Conservation (phyloP, 2,797 vertebrate genomes). For the Benthosema pterotum region DNA sequence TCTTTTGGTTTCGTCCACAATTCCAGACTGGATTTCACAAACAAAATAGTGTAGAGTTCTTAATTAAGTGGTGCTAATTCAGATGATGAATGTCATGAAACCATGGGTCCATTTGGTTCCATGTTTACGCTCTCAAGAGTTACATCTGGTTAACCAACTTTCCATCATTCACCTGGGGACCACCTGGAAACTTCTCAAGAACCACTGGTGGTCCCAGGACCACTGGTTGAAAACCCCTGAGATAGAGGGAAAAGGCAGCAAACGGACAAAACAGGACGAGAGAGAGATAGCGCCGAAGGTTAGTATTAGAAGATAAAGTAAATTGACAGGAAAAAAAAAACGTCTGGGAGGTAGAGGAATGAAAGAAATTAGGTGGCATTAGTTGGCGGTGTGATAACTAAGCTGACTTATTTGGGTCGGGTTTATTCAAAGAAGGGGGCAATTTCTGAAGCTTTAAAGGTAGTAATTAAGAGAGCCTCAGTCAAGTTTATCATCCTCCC, state of each 20-base stretch:
- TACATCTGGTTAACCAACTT: too few relatives aligned
- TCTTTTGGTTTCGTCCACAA: too few relatives aligned
- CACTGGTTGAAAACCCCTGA: too few relatives aligned
- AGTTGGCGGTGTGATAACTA: conserved; percentile 32
- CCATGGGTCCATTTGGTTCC: too few relatives aligned
- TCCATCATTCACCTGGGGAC: too few relatives aligned
- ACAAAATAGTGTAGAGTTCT: too few relatives aligned
- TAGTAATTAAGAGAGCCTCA: conserved; percentile 23
- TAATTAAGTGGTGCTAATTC: too few relatives aligned
- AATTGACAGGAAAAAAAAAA: conserved; percentile 1
- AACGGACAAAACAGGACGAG: background rate
- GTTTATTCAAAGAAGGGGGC: background rate
- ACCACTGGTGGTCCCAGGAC: too few relatives aligned
- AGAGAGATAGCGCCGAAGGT: background rate
- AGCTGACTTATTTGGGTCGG: conserved; percentile 16
- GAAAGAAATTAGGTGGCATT: conserved; percentile 5
- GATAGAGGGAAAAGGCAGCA: background rate
- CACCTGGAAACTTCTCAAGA: too few relatives aligned
- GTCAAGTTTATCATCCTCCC: conserved; percentile 1
- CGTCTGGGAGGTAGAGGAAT: conserved; percentile 1
- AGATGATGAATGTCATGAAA: too few relatives aligned
- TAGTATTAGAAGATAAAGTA: background rate
- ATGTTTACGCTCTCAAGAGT: too few relatives aligned
- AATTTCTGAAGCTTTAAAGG: conserved; percentile 20
- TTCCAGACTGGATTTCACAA: too few relatives aligned